A percentile compares a stretch with the other conserved stretches of the same genome.
These are phyloP conservation scores for Cremastobaeus sp. DNA, from an alignment of 2,888 invertebrate species.

Conservation along the genomic window DNA sequence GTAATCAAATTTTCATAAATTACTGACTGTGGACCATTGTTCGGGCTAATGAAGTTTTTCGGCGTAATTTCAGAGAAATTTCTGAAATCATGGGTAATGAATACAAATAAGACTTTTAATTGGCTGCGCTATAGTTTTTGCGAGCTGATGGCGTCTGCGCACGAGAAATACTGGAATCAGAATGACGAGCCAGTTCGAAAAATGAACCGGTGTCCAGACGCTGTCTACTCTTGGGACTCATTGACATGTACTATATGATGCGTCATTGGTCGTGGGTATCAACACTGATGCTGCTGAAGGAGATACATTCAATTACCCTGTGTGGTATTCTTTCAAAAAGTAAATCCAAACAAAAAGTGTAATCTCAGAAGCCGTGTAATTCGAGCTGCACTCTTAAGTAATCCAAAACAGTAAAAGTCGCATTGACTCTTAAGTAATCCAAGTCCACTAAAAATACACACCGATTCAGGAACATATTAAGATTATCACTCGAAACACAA, in stretches of 20 bases:
- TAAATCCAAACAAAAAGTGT: too few species aligned
- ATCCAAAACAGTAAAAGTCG: too few species aligned
- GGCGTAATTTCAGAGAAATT: conserved; percentile 15
- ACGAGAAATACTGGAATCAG: conserved; percentile 20
- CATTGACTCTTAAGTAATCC: too few species aligned
- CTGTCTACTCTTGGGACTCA: conserved; percentile 57
- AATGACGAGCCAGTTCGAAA: conserved; percentile 53
- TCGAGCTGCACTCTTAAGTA: too few species aligned
- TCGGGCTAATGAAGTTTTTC: conserved; percentile 32
- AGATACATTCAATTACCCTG: conserved; percentile 70
- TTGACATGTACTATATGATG: conserved; percentile 62
- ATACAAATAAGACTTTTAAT: conserved; percentile 21
- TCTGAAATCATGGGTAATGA: conserved; percentile 5
- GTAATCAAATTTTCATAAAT: conserved; percentile 51
- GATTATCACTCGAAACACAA: too few species aligned
- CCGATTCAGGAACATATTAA: too few species aligned
- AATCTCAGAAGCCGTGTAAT: too few species aligned
- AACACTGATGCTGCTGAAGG: conserved; percentile 66
- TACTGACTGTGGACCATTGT: conserved; percentile 11
- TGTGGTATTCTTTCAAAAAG: conserved; percentile 70
- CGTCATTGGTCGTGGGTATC: conserved; percentile 74
- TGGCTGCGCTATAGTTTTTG: conserved; percentile 23
- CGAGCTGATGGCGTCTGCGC: not conserved
- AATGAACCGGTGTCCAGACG: conserved; percentile 44
- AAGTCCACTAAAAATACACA: too few species aligned